Conservation (phyloP, 2,113 vertebrate species). For the Osmerus eperlanus region DNA sequence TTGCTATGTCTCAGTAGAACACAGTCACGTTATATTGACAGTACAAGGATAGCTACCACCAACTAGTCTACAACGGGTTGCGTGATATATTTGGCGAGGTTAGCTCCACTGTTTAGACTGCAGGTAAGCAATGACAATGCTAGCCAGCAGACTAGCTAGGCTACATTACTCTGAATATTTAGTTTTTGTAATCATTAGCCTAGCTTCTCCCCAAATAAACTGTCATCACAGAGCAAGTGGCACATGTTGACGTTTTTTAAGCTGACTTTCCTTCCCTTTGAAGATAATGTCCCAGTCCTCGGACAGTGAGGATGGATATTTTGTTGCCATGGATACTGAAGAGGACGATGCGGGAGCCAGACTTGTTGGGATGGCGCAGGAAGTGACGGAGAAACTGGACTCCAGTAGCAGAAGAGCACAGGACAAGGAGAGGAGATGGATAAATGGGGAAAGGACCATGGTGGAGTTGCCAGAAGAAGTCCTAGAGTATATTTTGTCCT, state of each 20-base stretch:
- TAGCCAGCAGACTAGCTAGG: no score
- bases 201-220: not conserved
- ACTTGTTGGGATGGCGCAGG: slow-evolving; percentile 72
- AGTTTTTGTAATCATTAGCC: not conserved
- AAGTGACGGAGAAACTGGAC: slow-evolving; percentile 58
- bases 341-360: slow-evolving; percentile 65
- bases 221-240: no score
- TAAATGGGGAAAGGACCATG: slow-evolving; percentile 75
- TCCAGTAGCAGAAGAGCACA: slow-evolving; percentile 53
- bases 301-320: slow-evolving; percentile 88
- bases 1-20: no score
- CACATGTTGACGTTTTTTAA: no score
- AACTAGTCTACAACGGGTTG: no score
- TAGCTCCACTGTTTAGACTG: no score
- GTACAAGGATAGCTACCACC: no score
- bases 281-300: slow-evolving; percentile 90
- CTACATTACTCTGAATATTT: not conserved
- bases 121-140: no score
- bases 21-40: no score
- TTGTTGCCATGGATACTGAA: slow-evolving; percentile 92
- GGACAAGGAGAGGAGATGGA: slow-evolving; percentile 52
- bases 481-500: slow-evolving; percentile 95
- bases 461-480: slow-evolving; percentile 93
- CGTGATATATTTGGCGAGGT: no score
- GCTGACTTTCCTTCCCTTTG: no score